Evolutionary conservation across 1,140 invertebrate species (phyloP), one percentile per base, ranked within the genome.

Genomic region (Zaprionus tsacasi): DNA sequence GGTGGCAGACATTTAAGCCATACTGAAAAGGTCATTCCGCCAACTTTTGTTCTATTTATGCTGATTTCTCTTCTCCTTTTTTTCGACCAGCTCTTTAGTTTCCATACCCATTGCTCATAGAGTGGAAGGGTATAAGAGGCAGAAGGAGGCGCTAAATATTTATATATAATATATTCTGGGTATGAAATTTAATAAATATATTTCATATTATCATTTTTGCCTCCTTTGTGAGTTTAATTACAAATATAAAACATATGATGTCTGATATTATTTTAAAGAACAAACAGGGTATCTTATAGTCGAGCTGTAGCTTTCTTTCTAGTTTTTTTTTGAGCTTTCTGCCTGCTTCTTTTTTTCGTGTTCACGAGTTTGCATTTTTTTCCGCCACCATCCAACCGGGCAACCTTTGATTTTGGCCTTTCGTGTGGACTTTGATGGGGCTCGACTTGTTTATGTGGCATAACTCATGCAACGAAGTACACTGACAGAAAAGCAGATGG

Each of bases 1-100:
- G 77, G 60, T 68, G 67, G 61, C 79, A 82, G 86, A 79, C 79
- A 86, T 90, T 90, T 82, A 90, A 90, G 86, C 81, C 74, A 48
- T 21, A 43, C 40, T 85, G 83, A 88, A 90, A 90, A 90, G 86
- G 86, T 90, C 81, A 90, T 90, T 90, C 89, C 35, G 65, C 70
- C 76, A 81, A 73, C 78, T 85, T 82, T 89, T 87, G 82, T 79
- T 67, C 82, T 76, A 78, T 86, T 86, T 78, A 76, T 81, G 79
- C 56, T 55, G 67, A 80, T 80, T 79, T 82, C 60, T 78, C 56
- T 43, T 17, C 63, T 54, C 70, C 17, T 65, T 40, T 64, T 43
- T 61, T 65, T 30, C 65, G 63, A 61, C 52, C 69, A 25, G 48
- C 76, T 48, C 57, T 77, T 50, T 82, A 40, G 13, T 40, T 30